phyloP scores from a whole-genome alignment of 2,113 vertebrate genomes.

The Rhizomys pruinosus region DNA sequence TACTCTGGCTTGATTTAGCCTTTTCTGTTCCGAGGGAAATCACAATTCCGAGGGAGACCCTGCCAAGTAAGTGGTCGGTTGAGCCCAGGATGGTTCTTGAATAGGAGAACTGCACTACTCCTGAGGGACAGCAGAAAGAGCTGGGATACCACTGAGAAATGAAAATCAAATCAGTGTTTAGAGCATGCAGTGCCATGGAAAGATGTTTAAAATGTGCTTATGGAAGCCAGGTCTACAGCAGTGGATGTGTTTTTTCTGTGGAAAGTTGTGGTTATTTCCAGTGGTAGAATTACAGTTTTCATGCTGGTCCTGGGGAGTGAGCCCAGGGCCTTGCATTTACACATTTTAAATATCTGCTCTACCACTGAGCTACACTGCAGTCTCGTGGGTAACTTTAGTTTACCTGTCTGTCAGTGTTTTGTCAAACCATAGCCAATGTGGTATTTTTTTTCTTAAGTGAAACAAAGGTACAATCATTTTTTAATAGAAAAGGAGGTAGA shows the following conservation, averaged over 20 bases:
- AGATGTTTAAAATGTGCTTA: slow-evolving; percentile 27
- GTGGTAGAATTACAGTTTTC: not conserved
- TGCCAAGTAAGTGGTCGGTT: not conserved
- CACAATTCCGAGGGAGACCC: too few relatives aligned
- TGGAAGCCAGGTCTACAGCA: not conserved
- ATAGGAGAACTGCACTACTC: not conserved
- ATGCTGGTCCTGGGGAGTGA: not conserved
- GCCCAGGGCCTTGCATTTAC: not conserved
- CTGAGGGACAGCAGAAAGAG: too few relatives aligned
- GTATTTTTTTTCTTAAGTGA: slow-evolving; percentile 41
- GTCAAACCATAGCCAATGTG: not conserved
- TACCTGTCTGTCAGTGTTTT: not conserved
- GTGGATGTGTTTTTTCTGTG: not conserved
- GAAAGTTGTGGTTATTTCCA: not conserved
- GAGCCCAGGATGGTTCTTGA: not conserved
- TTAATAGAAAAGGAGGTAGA: slow-evolving; percentile 1
- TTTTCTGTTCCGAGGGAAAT: not conserved
- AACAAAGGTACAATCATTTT: not conserved
- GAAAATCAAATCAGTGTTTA: slow-evolving; percentile 22
- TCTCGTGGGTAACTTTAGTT: not conserved
- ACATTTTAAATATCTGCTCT: not conserved
- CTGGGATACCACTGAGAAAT: not conserved
- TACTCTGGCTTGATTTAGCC: slow-evolving; percentile 14
- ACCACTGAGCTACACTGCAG: not conserved
- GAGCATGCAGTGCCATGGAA: not conserved